Base-by-base conservation (phyloP, 2,113 vertebrate species). In the Polyodon spathula region DNA sequence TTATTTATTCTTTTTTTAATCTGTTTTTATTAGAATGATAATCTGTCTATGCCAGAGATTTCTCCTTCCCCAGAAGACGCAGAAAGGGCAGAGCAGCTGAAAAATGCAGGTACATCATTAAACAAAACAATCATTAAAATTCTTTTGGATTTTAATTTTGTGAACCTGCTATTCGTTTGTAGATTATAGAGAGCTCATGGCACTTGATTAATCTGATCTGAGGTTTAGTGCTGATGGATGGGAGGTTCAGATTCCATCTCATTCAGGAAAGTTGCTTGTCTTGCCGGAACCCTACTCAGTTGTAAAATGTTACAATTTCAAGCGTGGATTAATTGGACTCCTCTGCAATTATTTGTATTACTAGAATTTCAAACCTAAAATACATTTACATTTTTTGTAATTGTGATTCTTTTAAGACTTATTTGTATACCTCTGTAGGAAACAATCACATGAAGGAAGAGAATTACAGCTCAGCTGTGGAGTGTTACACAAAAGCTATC, bases 381-480 rank as follows among this genome's bases (percentile, higher is more conserved):
- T 11, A 27, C 17, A 37, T 8, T 10, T 37, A 37, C 2, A 15
- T 39, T 27, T 40, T 27, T 41, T 3, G 12, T 15, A 15, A 40
- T 14, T 12, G 43, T 41, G 42, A 40, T 27, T 9, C 11, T 11
- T 40, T 8, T n/a, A n/a, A n/a, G n/a, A n/a, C 37, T n/a, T n/a
- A n/a, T 42, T 3, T 42, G 3, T 44, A 8, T 60, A 11, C 37
- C 6, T 67, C 77, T 83, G 69, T 59, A 98, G 96, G 95, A 56
- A 98, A 98, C 74, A 96, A 95, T 71, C 92, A 96, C 71, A 98
- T 98, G 94, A 97, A 96, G 76, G 95, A 97, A 71, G 94, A 97
- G 83, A 97, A 94, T 74, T 97, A 92, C 53, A 76, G 80, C 68
- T 89, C 91, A 57, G 96, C 96, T 7, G 82, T 98, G 75, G 95